Percentiles rank a stretch among this genome's conserved stretches.
These are phyloP conservation scores for Enteromius unitaeniatus DNA, from an alignment of 2,797 vertebrate species.

Conservation along the genomic window DNA sequence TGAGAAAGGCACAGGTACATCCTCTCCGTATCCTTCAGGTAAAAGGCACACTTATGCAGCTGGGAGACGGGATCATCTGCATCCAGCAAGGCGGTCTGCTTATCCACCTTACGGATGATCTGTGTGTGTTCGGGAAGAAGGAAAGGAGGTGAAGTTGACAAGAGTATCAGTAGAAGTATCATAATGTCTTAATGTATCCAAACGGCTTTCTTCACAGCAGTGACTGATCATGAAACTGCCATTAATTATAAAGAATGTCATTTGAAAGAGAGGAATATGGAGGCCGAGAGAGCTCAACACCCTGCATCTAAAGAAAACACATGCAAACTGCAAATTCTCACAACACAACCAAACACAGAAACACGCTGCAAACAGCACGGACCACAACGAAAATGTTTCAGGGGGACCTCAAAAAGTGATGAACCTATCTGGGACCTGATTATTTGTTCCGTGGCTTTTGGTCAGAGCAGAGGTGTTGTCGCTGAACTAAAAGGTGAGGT, in stretches of 20 bases:
- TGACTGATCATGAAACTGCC: neutral
- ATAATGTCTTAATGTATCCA: neutral
- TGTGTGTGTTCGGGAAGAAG: neutral
- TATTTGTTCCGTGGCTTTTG: too few species aligned
- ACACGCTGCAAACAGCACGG: too few species aligned
- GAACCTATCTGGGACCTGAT: too few species aligned
- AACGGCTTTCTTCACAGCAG: neutral
- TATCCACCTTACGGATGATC: slow-evolving; percentile 99
- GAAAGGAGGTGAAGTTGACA: neutral
- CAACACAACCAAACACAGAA: too few species aligned
- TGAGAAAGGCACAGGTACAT: slow-evolving; percentile 99
- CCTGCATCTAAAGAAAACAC: too few species aligned
- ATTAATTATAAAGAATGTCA: neutral
- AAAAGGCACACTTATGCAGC: slow-evolving; percentile 99
- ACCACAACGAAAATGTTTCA: too few species aligned
- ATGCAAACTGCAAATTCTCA: too few species aligned
- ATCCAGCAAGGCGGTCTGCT: slow-evolving; percentile 96
- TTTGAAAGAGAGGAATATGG: neutral
- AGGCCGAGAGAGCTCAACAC: too few species aligned
- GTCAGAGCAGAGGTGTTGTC: too few species aligned
- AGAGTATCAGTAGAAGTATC: neutral
- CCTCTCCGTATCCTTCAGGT: slow-evolving; percentile 99
- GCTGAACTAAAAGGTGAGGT: too few species aligned
- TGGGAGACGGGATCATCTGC: slow-evolving; percentile 98
- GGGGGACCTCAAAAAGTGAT: too few species aligned